Evolutionary conservation across 2,113 vertebrate genomes (phyloP).

Genomic region (Aplodontia rufa): DNA sequence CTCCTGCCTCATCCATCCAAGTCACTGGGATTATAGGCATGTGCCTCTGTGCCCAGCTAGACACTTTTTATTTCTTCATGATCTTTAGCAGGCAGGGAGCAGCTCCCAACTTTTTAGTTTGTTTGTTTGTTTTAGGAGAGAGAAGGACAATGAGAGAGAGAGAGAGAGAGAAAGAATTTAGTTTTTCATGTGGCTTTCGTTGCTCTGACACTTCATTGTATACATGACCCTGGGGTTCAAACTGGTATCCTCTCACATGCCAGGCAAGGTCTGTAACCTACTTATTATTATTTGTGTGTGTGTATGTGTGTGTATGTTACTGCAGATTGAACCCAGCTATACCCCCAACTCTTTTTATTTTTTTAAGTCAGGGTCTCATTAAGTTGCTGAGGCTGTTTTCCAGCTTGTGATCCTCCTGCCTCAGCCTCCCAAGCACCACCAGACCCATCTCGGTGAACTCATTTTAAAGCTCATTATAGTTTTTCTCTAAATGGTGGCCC

Average conservation of each 20-base stretch:
- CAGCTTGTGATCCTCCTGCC: too few species aligned
- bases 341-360: neutral
- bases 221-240: too few species aligned
- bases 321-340: neutral
- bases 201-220: too few species aligned
- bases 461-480: conserved; percentile 33
- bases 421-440: neutral
- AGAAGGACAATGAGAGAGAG: too few species aligned
- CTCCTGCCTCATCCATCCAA: neutral
- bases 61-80: neutral
- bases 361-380: neutral
- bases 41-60: neutral
- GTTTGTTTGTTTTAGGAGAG: too few species aligned
- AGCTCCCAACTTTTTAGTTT: conserved; percentile 5
- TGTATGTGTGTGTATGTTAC: neutral
- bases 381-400: neutral
- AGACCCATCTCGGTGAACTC: neutral
- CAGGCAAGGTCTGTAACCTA: too few species aligned
- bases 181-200: too few species aligned
- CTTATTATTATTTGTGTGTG: neutral
- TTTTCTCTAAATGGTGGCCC: conserved; percentile 13
- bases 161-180: too few species aligned
- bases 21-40: neutral
- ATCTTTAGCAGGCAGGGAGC: neutral
- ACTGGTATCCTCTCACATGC: too few species aligned